A percentile compares a stretch with the other conserved stretches of the same genome.
Conservation (phyloP, 1,140 invertebrate species). For the Drosophila grimshawi region DNA sequence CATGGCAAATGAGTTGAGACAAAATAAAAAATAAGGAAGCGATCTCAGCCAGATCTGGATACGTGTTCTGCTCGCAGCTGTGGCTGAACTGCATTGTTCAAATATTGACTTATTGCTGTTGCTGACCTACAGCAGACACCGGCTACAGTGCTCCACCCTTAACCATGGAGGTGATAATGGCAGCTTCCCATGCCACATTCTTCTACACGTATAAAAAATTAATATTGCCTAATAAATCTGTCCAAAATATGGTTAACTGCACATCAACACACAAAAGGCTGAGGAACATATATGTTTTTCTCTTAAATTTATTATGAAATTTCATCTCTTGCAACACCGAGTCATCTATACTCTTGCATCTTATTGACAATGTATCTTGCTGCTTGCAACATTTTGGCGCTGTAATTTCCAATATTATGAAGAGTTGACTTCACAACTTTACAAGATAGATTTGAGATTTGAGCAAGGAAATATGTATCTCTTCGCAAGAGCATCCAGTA, state of each 20-base stretch:
- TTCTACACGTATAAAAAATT: slow-evolving; percentile 60
- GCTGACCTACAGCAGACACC: slow-evolving; percentile 60
- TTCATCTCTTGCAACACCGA: not conserved
- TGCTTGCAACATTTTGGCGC: no score
- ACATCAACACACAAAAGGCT: slow-evolving; percentile 43
- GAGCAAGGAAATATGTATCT: not conserved
- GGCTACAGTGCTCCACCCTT: slow-evolving; percentile 2
- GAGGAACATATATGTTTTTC: slow-evolving; percentile 7
- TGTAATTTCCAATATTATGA: no score
- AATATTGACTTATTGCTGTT: slow-evolving; percentile 29
- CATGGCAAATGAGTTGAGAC: slow-evolving; percentile 43
- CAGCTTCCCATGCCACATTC: slow-evolving; percentile 55
- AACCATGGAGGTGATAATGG: slow-evolving; percentile 64
- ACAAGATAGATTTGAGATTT: no score
- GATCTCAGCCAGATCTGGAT: slow-evolving; percentile 2
- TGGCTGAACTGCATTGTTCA: slow-evolving; percentile 15
- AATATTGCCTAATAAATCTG: slow-evolving; percentile 80
- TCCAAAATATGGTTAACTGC: slow-evolving; percentile 73
- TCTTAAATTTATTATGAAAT: slow-evolving; percentile 10
- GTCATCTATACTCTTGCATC: not conserved
- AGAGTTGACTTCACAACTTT: no score
- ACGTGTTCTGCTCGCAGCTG: not conserved
- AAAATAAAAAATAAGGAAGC: not conserved
- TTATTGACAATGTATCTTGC: not conserved
- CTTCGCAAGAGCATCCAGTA: slow-evolving; percentile 27